Evolutionary conservation across 2,888 invertebrate species (phyloP).

Genomic region (Ophion ventricosus): DNA sequence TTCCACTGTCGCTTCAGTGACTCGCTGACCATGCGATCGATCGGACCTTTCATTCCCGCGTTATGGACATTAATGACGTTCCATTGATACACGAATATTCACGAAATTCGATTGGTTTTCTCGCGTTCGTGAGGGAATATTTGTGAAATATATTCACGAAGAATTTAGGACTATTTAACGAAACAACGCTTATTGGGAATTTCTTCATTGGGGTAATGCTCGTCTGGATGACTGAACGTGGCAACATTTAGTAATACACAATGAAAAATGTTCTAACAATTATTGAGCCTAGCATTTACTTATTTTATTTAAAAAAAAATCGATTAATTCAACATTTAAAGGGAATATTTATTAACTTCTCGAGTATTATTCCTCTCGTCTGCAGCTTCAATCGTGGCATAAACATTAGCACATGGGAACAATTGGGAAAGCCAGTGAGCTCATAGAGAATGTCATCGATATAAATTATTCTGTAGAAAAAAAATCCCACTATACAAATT

Average conservation of each 20-base stretch:
- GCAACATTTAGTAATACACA: neutral
- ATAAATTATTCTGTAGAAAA: too few relatives aligned
- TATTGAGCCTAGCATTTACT: neutral
- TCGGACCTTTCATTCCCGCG: slow-evolving; percentile 54
- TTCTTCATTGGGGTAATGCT: slow-evolving; percentile 33
- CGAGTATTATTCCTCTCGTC: too few relatives aligned
- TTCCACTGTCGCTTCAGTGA: slow-evolving; percentile 61
- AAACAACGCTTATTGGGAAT: neutral
- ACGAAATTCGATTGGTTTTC: neutral
- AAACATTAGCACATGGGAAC: too few relatives aligned
- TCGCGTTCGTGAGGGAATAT: neutral
- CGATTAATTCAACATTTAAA: neutral
- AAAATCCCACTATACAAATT: too few relatives aligned
- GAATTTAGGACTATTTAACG: neutral
- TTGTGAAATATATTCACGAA: neutral
- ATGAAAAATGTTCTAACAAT: neutral
- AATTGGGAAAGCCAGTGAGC: too few relatives aligned
- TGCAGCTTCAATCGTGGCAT: too few relatives aligned
- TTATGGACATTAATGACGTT: slow-evolving; percentile 22
- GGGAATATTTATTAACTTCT: neutral
- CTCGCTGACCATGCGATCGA: slow-evolving; percentile 62
- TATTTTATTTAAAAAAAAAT: too few relatives aligned
- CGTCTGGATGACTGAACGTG: neutral
- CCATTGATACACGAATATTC: slow-evolving; percentile 16
- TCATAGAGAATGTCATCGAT: too few relatives aligned